phyloP scores from a whole-genome alignment of 2,797 vertebrate genomes.

The Lagodon rhomboides region DNA sequence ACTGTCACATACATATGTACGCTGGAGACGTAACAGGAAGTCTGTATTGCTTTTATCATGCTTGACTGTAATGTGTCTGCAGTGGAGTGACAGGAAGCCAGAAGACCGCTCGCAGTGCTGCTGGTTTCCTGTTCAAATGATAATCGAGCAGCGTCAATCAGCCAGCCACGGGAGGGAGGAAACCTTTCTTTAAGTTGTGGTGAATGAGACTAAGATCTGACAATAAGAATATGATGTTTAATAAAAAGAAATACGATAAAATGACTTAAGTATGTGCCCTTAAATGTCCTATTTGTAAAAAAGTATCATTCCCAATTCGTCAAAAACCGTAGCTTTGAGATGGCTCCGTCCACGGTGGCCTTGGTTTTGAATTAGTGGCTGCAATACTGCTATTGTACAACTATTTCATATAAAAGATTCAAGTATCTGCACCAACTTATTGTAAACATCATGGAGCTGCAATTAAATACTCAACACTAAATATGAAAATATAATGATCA shows the following conservation, averaged over 20 bases:
- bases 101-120: constrained; percentile 44
- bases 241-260: not conserved
- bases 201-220: not conserved
- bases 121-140: constrained; percentile 75
- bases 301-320: no score
- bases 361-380: not conserved
- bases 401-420: not conserved
- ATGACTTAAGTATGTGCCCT: no score
- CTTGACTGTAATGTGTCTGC: constrained; percentile 18
- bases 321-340: no score
- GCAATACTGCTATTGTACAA: not conserved
- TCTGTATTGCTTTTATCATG: constrained; percentile 28
- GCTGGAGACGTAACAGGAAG: constrained; percentile 50
- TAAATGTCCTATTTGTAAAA: no score
- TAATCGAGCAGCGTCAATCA: constrained; percentile 52
- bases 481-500: not conserved
- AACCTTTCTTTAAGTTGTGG: not conserved
- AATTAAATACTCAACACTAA: not conserved
- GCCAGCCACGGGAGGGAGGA: not conserved
- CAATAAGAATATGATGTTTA: not conserved
- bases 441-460: not conserved
- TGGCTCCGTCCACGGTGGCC: no score
- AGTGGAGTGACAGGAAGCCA: constrained; percentile 74
- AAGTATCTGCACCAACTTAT: not conserved
- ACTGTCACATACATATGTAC: not conserved